A percentile compares a stretch with the other conserved stretches of the same genome.
Conservation (phyloP, 1,140 invertebrate genomes). For the Magallana gigas region DNA sequence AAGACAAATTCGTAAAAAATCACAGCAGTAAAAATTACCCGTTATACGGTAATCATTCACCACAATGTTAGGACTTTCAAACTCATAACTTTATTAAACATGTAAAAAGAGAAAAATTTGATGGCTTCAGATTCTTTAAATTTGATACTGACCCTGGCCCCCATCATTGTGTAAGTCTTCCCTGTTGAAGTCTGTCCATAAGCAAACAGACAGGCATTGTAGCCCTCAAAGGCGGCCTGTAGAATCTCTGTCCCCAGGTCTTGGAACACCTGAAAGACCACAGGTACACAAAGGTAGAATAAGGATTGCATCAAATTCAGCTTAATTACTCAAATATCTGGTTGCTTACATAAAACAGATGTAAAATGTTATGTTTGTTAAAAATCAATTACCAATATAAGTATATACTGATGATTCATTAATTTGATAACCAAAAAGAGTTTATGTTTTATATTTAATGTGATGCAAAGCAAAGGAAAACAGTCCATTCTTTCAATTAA, state of each 20-base stretch:
- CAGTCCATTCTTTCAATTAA: too few species aligned
- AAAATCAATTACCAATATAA: background rate
- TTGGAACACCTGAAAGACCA: constrained; percentile 85
- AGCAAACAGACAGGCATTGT: constrained; percentile 97
- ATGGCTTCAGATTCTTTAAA: background rate
- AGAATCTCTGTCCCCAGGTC: constrained; percentile 94
- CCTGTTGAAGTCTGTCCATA: constrained; percentile 97
- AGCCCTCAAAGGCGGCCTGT: constrained; percentile 89
- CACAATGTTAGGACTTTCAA: too few species aligned
- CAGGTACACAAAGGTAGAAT: background rate
- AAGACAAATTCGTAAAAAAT: too few species aligned
- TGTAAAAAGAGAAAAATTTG: too few species aligned
- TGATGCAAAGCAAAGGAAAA: too few species aligned
- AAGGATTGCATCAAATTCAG: too few species aligned
- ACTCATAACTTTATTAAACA: too few species aligned
- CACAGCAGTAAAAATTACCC: too few species aligned
- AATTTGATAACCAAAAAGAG: too few species aligned
- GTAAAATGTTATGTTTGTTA: background rate
- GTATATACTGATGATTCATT: background rate
- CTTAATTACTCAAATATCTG: too few species aligned
- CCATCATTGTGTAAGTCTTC: constrained; percentile 88
- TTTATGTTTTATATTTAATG: too few species aligned
- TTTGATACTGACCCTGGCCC: constrained; percentile 72
- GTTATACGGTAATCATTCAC: too few species aligned
- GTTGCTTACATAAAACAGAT: background rate